These are phyloP conservation scores for Petrocephalus schoutedeni DNA, from an alignment of 2,797 vertebrate species.

Conservation along the genomic window DNA sequence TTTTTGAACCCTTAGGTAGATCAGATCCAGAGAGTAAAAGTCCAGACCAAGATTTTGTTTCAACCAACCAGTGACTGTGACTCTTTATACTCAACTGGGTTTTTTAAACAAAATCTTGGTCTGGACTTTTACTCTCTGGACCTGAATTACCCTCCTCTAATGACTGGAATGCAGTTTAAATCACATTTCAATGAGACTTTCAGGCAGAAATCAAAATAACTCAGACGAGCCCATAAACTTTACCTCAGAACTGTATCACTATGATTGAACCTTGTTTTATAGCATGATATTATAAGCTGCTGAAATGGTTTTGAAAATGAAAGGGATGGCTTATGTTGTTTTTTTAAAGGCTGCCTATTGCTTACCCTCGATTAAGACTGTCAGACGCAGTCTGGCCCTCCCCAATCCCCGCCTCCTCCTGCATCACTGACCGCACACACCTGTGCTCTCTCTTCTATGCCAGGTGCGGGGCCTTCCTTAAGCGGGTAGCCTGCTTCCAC, in stretches of 20 bases:
- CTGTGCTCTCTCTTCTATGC: background rate
- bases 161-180: background rate
- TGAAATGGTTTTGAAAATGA: background rate
- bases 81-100: background rate
- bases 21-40: background rate
- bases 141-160: background rate
- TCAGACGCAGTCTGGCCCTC: background rate
- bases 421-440: background rate
- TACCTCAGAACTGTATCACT: background rate
- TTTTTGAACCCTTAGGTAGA: background rate
- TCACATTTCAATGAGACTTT: background rate
- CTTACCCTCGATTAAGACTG: background rate
- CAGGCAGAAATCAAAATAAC: background rate
- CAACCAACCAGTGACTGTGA: background rate
- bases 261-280: background rate
- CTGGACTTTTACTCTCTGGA: background rate
- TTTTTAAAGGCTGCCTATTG: background rate
- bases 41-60: background rate
- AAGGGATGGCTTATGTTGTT: background rate
- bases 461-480: slow-evolving; percentile 73
- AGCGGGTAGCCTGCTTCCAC: slow-evolving; percentile 64
- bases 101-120: background rate
- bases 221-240: background rate
- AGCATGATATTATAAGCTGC: background rate
- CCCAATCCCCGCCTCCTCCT: background rate